These are phyloP conservation scores for Argyresthia goedartella DNA, from an alignment of 2,888 invertebrate species.

Conservation along the genomic window DNA sequence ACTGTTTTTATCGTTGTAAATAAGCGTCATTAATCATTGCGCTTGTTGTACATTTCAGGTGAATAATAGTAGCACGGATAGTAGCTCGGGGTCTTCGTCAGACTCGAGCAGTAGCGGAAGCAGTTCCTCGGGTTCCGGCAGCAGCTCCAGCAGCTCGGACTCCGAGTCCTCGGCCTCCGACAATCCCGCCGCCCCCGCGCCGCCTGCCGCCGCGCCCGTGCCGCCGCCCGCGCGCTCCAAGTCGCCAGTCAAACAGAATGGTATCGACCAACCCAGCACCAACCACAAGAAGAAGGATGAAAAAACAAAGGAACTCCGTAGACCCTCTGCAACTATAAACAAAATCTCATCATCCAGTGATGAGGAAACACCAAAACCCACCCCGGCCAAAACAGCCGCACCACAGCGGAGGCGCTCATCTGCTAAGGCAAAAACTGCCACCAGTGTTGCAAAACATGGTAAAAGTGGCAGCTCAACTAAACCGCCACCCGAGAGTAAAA, in stretches of 20 bases:
- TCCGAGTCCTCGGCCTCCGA: slow-evolving; percentile 73
- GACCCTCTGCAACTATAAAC: slow-evolving; percentile 37
- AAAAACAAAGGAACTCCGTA: slow-evolving; percentile 12
- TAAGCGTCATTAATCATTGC: not conserved
- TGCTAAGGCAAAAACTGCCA: slow-evolving; percentile 75
- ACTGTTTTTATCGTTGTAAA: not conserved
- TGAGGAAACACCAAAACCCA: slow-evolving; percentile 64
- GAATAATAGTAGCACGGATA: slow-evolving; percentile 70
- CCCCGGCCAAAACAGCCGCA: slow-evolving; percentile 39
- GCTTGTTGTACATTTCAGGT: slow-evolving; percentile 31
- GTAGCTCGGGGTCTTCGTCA: slow-evolving; percentile 75
- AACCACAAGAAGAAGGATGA: slow-evolving; percentile 39
- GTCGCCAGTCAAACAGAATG: slow-evolving; percentile 41
- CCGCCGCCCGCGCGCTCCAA: slow-evolving; percentile 24
- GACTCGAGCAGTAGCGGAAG: slow-evolving; percentile 79
- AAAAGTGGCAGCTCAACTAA: slow-evolving; percentile 35
- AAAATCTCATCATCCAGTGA: slow-evolving; percentile 72
- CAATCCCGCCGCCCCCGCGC: not conserved
- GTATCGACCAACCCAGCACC: slow-evolving; percentile 29
- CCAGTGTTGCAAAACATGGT: slow-evolving; percentile 70
- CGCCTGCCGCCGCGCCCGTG: slow-evolving; percentile 11
- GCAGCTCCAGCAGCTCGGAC: slow-evolving; percentile 79
- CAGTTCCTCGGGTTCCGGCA: slow-evolving; percentile 78
- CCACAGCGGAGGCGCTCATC: slow-evolving; percentile 62
- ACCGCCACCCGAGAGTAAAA: slow-evolving; percentile 45